Base-by-base conservation (phyloP, 2,797 vertebrate species). In the Pipistrellus kuhlii region DNA sequence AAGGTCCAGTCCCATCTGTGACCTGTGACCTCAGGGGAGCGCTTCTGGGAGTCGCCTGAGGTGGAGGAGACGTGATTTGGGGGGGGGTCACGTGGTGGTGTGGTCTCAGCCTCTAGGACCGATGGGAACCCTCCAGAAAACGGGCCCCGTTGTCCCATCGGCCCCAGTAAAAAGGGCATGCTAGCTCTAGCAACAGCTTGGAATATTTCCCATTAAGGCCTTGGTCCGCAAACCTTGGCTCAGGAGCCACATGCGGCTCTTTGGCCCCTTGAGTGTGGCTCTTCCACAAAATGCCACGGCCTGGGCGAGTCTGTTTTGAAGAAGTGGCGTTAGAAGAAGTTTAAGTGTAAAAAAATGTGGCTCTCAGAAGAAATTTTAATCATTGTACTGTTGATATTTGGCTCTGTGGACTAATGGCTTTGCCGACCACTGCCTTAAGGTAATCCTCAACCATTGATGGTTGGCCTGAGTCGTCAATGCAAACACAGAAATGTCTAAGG, bases 121-220 rank as follows among this genome's bases (percentile, higher is more conserved):
- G 91, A 71, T 18, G 59, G 55, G 66, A 69, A 73, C 48, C 46
- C 80, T 88, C 84, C 32, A 72, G 72, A 32, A 64, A 94, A 85
- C 27, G 14, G 44, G 75, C 55, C 69, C 0, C 30, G 32, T 30
- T 64, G 44, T 91, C 84, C 51, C n/a, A 72, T 72, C 83, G 88
- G 41, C 59, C 86, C 23, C 7, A 62, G 46, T 66, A 59, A 48
- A 71, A 75, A 85, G 44, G 90, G 81, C n/a, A 72, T 7, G 68
- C n/a, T 68, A 41, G 1, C 30, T 15, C 10, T 6, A 35, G 59
- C 80, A 48, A 48, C 9, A 48, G 10, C n/a, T 35, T 41, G 5
- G 59, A 83, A 17, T 46, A 17, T 35, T 66, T 46, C 21, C 32
- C 57, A 20, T 4, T 17, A 10, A 35, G 59, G 44, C 51, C 5